Base-by-base conservation (phyloP, 1,140 invertebrate genomes). In the Chironomus striatipennis region DNA sequence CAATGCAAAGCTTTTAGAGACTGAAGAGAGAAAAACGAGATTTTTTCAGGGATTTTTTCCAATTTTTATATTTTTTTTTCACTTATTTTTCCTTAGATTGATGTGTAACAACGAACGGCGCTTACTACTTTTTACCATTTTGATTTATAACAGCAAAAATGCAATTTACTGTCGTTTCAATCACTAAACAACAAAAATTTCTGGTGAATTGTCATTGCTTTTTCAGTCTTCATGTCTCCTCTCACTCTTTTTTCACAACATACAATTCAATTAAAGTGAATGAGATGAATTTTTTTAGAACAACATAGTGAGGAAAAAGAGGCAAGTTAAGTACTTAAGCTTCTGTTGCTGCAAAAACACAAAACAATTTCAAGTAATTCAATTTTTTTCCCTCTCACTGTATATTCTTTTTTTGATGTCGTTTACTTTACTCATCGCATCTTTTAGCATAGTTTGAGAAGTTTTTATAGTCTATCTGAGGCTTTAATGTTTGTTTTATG, bases 321-420 rank as follows among this genome's bases (percentile, higher is more conserved):
- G 47, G 47, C 47, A 57, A 57, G 12, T 15, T 57, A 57, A 57
- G 47, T n/a, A 15, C 47, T 57, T 57, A 57, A 57, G 47, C 47
- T 57, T 12, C 47, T 57, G 12, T 57, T 57, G 47, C 47, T 57
- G 47, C 47, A 57, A 57, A 15, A 57, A 57, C 47, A 57, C 47
- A 57, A 57, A 57, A 57, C 47, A 57, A 57, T 57, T 57, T 57
- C 47, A 57, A 57, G 47, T 57, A 57, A 57, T 57, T 57, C 47
- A 57, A 57, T 57, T 57, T 57, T 57, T n/a, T 57, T 12, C 47
- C 12, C n/a, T 4, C 47, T 57, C 47, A 0, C 47, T 12, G 8
- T 34, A 15, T n/a, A 15, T 10, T 15, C 4, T 57, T 57, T 57
- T 57, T 57, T 34, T 34, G 24, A 1, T 34, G 24, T 34, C 24